These are phyloP conservation scores for Elachura formosa DNA, from an alignment of 2,113 vertebrate genomes.

Conservation along the genomic window DNA sequence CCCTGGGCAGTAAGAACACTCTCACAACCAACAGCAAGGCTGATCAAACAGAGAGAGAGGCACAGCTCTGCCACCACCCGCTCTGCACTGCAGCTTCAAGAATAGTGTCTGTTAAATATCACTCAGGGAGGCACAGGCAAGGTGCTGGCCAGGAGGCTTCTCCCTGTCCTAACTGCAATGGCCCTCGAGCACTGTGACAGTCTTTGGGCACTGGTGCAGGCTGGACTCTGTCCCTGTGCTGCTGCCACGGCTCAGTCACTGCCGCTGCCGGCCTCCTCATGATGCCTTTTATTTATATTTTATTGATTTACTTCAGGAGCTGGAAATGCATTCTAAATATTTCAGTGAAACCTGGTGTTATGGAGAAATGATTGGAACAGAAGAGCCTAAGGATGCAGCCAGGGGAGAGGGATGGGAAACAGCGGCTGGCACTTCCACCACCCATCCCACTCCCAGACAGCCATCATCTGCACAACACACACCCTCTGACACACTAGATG, in stretches of 20 bases:
- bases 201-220: rapidly evolving
- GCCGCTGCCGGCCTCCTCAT: not conserved
- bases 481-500: not conserved
- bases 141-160: not conserved
- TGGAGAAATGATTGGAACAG: not conserved
- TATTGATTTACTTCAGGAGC: conserved; percentile 23
- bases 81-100: rapidly evolving
- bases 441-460: not conserved
- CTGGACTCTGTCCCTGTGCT: not conserved
- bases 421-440: not conserved
- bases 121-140: not conserved
- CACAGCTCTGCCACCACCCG: rapidly evolving
- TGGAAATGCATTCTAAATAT: conserved; percentile 11
- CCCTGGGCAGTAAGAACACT: not conserved
- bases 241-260: not conserved
- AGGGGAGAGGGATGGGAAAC: not conserved
- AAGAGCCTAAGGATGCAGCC: not conserved
- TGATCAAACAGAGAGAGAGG: not conserved
- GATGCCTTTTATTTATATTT: conserved; percentile 38
- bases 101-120: not conserved
- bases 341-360: not conserved
- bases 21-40: not conserved
- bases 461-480: not conserved
- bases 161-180: not conserved
- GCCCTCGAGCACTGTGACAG: rapidly evolving